Conservation (phyloP, 2,797 vertebrate species). For the Discoglossus pictus region DNA sequence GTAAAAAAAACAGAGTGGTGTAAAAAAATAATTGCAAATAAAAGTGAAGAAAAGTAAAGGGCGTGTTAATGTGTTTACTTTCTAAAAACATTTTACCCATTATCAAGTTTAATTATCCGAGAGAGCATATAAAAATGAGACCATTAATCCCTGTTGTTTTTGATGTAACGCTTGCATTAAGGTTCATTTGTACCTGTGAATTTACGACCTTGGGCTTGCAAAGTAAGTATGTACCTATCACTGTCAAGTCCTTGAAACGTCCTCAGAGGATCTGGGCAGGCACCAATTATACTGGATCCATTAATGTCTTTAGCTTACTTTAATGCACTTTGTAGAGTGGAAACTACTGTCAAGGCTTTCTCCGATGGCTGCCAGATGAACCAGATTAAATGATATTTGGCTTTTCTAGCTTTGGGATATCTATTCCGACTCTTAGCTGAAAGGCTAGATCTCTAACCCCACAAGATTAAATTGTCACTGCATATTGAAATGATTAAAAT, state of each 20-base stretch:
- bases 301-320: conserved; percentile 51
- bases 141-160: no score
- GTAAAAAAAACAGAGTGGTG: no score
- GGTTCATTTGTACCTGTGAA: conserved; percentile 26
- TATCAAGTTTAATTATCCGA: no score
- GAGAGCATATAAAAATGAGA: no score
- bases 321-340: conserved; percentile 53
- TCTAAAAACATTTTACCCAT: no score
- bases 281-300: conserved; percentile 54
- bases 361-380: conserved; percentile 51
- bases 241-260: conserved; percentile 42
- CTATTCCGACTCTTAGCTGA: conserved; percentile 42
- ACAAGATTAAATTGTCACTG: conserved; percentile 53
- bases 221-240: conserved; percentile 31
- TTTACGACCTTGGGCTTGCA: conserved; percentile 17
- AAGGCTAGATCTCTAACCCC: conserved; percentile 49
- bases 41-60: no score
- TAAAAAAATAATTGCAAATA: no score
- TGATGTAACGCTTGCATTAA: no score
- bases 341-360: conserved; percentile 56
- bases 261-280: conserved; percentile 32
- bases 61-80: no score
- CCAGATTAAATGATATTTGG: conserved; percentile 52
- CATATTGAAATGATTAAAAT: conserved; percentile 53
- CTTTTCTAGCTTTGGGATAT: conserved; percentile 44